Percentiles rank a stretch among this genome's conserved stretches.
Conservation (phyloP, 2,113 vertebrate species). For the Scophthalmus maximus region DNA sequence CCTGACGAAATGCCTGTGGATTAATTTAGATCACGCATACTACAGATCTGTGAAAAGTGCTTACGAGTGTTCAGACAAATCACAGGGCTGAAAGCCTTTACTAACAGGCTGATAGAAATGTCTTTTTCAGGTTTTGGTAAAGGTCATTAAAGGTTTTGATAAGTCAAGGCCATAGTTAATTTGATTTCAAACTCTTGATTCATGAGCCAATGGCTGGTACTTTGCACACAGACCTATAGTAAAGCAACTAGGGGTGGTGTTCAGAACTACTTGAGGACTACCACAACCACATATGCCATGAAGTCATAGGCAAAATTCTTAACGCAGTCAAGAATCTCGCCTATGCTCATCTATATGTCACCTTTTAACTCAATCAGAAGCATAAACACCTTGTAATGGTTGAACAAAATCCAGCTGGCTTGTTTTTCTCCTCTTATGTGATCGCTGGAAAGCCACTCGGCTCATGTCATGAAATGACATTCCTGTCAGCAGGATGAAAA, state of each 20-base stretch:
- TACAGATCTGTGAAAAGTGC: conserved; percentile 20
- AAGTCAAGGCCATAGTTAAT: too few relatives aligned
- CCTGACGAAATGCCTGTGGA: conserved; percentile 37
- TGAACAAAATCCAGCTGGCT: conserved; percentile 4
- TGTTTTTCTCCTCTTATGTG: conserved; percentile 2
- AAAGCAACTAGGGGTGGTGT: background rate
- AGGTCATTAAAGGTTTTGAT: too few relatives aligned
- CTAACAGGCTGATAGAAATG: conserved; percentile 17
- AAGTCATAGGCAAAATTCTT: conserved; percentile 5
- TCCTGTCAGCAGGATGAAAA: conserved; percentile 21
- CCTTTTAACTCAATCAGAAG: conserved; percentile 8
- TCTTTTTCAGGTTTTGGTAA: conserved; percentile 7
- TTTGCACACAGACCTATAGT: too few relatives aligned
- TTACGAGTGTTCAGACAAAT: conserved; percentile 7
- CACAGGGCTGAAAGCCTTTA: background rate
- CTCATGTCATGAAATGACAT: conserved; percentile 20
- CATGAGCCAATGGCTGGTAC: too few relatives aligned
- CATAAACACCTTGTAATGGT: background rate
- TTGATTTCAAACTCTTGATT: too few relatives aligned
- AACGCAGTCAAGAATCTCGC: background rate
- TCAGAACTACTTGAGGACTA: background rate
- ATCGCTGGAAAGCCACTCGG: background rate
- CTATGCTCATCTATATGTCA: background rate
- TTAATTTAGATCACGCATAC: conserved; percentile 53
- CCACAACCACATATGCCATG: background rate